phyloP scores from a whole-genome alignment of 2,888 invertebrate genomes.

The Eilema sororculum region DNA sequence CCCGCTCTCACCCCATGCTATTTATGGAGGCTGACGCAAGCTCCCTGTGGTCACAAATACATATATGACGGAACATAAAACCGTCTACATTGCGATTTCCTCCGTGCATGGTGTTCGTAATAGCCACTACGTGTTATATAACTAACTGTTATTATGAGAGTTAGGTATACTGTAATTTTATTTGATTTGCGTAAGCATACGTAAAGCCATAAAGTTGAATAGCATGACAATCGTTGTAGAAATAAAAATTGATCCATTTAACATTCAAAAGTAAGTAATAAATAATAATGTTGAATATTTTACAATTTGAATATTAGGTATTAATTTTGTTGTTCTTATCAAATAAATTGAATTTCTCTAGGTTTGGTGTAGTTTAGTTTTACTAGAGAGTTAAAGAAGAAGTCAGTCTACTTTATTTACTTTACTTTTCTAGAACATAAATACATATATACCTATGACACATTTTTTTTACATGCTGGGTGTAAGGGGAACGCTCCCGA shows the following conservation, averaged over 20 bases:
- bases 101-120: constrained; percentile 16
- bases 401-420: too few species aligned
- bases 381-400: too few species aligned
- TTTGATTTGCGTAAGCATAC: not conserved
- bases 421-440: too few species aligned
- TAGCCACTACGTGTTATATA: not conserved
- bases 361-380: too few species aligned
- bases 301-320: not conserved
- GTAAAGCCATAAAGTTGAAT: not conserved
- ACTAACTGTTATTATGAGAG: not conserved
- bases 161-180: not conserved
- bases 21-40: constrained; percentile 31
- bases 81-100: constrained; percentile 29
- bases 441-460: too few species aligned
- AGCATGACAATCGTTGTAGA: too few species aligned
- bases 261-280: not conserved
- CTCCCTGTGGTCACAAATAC: constrained; percentile 31
- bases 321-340: not conserved
- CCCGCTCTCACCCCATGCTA: constrained; percentile 33
- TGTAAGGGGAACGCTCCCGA: too few species aligned
- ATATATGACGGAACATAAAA: constrained; percentile 33
- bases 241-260: not conserved
- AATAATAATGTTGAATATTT: too few species aligned
- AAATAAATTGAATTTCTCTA: too few species aligned
- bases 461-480: too few species aligned